Evolutionary conservation across 2,113 vertebrate genomes (phyloP), one percentile per base, ranked within the genome.

Genomic region (Urocolius indicus): DNA sequence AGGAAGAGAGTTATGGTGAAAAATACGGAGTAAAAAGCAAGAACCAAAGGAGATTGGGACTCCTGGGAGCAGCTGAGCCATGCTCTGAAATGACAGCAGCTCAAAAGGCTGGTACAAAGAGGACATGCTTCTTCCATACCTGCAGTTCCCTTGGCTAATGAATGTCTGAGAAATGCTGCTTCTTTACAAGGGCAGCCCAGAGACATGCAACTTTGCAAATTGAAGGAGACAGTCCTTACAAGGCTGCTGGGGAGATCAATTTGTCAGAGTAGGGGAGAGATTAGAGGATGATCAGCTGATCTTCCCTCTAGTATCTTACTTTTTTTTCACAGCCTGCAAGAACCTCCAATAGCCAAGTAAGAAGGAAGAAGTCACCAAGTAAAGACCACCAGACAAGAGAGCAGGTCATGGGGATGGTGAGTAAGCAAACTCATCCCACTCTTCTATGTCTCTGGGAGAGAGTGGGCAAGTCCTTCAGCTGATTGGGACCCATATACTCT

Each of bases 11-110:
- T 23, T 63, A 32, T 65, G 29, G 1, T 8, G 54, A 51, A 90
- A 93, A 91, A 80, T 15, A 66, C 38, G 75, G 55, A 90, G 67
- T 55, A 94, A 38, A 87, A 87, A 91, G 61, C 52, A 71, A 86
- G 73, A 84, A 27, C 46, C 84, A 34, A 83, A 81, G 46, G 17
- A 78, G 43, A 26, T 71, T 57, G 57, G 65, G 57, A 87, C 32
- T 87, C 46, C 49, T 78, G 32, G 48, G 45, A 94, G 66, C 55
- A 94, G 26, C 48, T 74, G 61, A 93, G 48, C 61, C 63, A 17
- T 55, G 74, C 38, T 94, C 69, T 72, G 84, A 87, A 89, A 89
- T 34, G 57, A 65, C 87, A 93, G 84, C 32, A 81, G 69, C 43
- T 72, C 72, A 72, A 89, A 91, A 91, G 32, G 38, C 38, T 75